Percentiles rank a stretch among this genome's conserved stretches.
phyloP scores from a whole-genome alignment of 2,113 vertebrate species.

The Melierax canorus region DNA sequence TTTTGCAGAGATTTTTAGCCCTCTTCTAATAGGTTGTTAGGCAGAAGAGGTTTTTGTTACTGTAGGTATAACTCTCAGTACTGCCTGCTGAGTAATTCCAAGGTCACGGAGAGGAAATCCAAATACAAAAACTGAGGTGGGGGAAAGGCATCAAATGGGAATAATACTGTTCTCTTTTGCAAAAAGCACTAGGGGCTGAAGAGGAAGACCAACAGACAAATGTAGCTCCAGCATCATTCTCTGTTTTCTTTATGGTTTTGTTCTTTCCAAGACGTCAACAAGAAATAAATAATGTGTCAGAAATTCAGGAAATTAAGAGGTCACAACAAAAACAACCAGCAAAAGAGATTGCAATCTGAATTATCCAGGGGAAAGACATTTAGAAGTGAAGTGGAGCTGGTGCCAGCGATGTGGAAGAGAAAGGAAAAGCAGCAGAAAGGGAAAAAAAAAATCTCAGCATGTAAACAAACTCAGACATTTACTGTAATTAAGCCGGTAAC shows the following conservation, averaged over 20 bases:
- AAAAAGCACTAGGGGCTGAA: background rate
- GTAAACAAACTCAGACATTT: background rate
- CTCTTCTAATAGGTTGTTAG: background rate
- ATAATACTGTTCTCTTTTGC: background rate
- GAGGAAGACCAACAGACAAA: background rate
- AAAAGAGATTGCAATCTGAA: conserved; percentile 1
- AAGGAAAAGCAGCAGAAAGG: background rate
- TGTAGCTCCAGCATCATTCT: background rate
- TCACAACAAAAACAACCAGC: background rate
- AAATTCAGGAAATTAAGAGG: background rate
- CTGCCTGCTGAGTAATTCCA: conserved; percentile 6
- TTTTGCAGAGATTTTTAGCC: background rate
- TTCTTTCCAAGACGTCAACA: background rate
- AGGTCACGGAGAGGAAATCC: background rate
- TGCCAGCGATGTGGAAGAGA: background rate
- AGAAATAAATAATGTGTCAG: background rate
- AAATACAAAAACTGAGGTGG: background rate
- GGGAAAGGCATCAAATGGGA: background rate
- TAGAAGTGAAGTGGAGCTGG: background rate
- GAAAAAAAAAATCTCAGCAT: background rate
- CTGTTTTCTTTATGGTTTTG: background rate
- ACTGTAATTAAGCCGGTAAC: background rate
- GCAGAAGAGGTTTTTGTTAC: background rate
- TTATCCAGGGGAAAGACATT: background rate
- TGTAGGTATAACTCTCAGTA: background rate